phyloP scores from a whole-genome alignment of 2,113 vertebrate genomes.

The Willisornis vidua region DNA sequence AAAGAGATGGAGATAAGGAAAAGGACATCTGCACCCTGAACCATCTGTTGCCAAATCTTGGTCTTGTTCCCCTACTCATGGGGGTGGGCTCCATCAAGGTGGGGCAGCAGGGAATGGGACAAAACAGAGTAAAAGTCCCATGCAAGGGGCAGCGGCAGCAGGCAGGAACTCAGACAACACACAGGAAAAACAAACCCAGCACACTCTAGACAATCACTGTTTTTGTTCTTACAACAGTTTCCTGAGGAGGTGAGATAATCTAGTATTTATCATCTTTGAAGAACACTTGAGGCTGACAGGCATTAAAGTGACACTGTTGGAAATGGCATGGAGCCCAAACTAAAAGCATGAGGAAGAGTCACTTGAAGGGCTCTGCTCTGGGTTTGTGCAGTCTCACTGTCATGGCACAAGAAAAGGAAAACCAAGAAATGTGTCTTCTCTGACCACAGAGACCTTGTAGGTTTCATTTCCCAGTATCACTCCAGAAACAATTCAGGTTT shows the following conservation, averaged over 20 bases:
- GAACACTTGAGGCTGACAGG: slow-evolving; percentile 43
- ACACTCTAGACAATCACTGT: background rate
- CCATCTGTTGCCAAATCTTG: background rate
- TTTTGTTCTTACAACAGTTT: background rate
- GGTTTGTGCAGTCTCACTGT: slow-evolving; percentile 15
- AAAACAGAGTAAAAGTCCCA: background rate
- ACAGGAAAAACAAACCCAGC: background rate
- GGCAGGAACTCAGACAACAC: background rate
- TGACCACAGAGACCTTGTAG: slow-evolving; percentile 24
- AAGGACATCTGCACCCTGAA: background rate
- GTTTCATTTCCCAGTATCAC: slow-evolving; percentile 55
- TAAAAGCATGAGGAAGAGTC: background rate
- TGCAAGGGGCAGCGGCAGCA: background rate
- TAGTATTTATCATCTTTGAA: slow-evolving; percentile 57
- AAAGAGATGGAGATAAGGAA: background rate
- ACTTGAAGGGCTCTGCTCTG: slow-evolving; percentile 20
- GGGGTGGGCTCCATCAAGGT: background rate
- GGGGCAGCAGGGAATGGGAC: background rate
- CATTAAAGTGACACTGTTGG: slow-evolving; percentile 10
- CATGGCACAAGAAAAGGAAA: slow-evolving; percentile 28
- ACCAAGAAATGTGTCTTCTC: slow-evolving; percentile 28
- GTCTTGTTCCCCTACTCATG: accelerated
- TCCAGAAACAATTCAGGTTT: slow-evolving; percentile 44
- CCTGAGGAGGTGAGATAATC: slow-evolving; percentile 18
- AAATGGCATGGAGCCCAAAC: slow-evolving; percentile 17